phyloP scores from a whole-genome alignment of 1,140 invertebrate genomes.

The Hypothenemus hampei region DNA sequence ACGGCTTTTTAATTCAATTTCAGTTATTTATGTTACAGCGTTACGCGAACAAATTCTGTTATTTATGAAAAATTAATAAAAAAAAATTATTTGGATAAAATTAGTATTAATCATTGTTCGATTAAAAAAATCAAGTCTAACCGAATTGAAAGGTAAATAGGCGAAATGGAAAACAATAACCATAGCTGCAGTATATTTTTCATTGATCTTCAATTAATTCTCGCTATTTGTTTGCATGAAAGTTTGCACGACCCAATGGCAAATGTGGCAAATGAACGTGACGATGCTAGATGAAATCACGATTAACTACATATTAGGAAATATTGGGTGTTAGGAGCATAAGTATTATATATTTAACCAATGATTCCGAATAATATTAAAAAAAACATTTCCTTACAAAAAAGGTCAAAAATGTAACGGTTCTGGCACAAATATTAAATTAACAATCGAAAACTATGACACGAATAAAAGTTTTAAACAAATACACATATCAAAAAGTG shows the following conservation, averaged over 20 bases:
- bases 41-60: neutral
- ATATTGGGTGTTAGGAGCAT: too few relatives aligned
- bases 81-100: neutral
- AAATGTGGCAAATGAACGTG: slow-evolving; percentile 8
- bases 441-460: too few relatives aligned
- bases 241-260: slow-evolving; percentile 1
- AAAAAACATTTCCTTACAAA: too few relatives aligned
- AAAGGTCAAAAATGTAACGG: too few relatives aligned
- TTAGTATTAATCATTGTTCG: neutral
- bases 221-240: slow-evolving; percentile 7
- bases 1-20: neutral
- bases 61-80: neutral
- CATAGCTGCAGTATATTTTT: neutral
- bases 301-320: slow-evolving; percentile 17
- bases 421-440: too few relatives aligned
- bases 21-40: neutral
- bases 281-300: slow-evolving; percentile 8
- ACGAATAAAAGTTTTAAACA: too few relatives aligned
- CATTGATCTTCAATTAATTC: slow-evolving; percentile 2
- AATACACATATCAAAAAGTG: too few relatives aligned
- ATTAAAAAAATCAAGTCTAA: neutral
- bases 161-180: neutral
- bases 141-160: too few relatives aligned
- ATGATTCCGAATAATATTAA: too few relatives aligned
- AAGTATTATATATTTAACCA: too few relatives aligned